Conservation (phyloP, 2,888 invertebrate species). For the Ectemnius continuus region DNA sequence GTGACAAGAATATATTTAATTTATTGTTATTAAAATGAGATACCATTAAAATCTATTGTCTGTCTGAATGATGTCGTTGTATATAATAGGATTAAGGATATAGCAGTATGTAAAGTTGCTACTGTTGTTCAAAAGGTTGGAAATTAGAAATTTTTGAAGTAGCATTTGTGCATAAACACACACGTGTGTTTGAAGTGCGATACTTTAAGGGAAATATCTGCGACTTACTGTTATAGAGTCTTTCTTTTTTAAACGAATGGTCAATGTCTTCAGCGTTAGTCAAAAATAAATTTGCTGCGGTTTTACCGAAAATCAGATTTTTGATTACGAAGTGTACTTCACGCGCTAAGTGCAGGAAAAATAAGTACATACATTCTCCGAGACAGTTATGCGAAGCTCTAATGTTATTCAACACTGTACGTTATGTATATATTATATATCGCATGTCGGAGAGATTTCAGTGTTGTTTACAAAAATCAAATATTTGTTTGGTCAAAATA, state of each 20-base stretch:
- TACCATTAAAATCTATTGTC: conserved; percentile 65
- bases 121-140: conserved; percentile 62
- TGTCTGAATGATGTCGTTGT: conserved; percentile 74
- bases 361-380: conserved; percentile 15
- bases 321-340: background rate
- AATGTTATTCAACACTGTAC: conserved; percentile 28
- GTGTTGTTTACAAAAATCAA: conserved; percentile 20
- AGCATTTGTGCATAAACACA: conserved; percentile 28
- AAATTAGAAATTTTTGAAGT: conserved; percentile 41
- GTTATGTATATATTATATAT: conserved; percentile 39
- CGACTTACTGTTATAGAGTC: too few species aligned
- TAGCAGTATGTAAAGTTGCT: conserved; percentile 66
- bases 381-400: background rate
- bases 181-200: background rate
- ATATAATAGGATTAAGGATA: conserved; percentile 73
- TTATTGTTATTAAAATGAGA: conserved; percentile 70
- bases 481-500: conserved; percentile 12
- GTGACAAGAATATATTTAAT: conserved; percentile 70
- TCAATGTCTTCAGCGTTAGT: conserved; percentile 10
- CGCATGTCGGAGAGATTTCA: too few species aligned
- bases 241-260: too few species aligned
- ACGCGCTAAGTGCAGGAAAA: background rate
- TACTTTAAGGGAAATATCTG: conserved; percentile 27
- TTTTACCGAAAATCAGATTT: conserved; percentile 14
- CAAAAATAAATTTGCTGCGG: conserved; percentile 18